Evolutionary conservation across 2,797 vertebrate species (phyloP), one percentile per base, ranked within the genome.

Genomic region (Sebastes variabilis): DNA sequence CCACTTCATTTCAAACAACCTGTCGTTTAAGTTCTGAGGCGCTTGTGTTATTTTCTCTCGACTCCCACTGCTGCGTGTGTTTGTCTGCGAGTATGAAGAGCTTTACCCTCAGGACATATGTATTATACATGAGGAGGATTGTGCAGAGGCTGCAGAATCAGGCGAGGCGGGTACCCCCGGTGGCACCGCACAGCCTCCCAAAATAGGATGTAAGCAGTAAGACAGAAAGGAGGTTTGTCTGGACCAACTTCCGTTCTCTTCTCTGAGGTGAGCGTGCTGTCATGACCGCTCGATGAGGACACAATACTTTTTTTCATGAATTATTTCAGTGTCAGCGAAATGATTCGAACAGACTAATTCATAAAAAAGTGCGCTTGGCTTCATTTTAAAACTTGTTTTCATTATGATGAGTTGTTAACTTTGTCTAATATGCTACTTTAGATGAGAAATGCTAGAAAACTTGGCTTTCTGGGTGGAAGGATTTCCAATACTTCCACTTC

Each of bases 51-150:
- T 82, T 82, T 77, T 79, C 69, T 72, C 77, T 68, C 1, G 13
- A 46, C 77, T 77, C 71, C 77, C 80, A 36, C 67, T 38, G 81
- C 81, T 69, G 80, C 72, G 82, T 78, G 66, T 84, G 81, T 88
- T 80, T 89, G 75, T 83, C 80, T 86, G 76, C 65, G 79, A 86
- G 70, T 70, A 38, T 74, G 79, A 75, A 73, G 77, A 77, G 87
- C 80, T 82, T 69, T 88, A 77, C 90, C 92, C 88, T 77, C 83
- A 38, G 91, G 92, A 87, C 85, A 86, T 80, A 88, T 94, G 90
- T 89, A 92, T 94, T 84, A 93, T 86, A 91, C 85, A 94, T 88
- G 88, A 90, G 88, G 68, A 88, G 77, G 77, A 85, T 85, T 85
- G 85, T 89, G 88, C 89, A 71, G 77, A 82, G 81, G 87, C 88